These are phyloP conservation scores for Hydra vulgaris DNA, from an alignment of 30 jellyfish, hydroid and myxozoan genomes.

Conservation along the genomic window DNA sequence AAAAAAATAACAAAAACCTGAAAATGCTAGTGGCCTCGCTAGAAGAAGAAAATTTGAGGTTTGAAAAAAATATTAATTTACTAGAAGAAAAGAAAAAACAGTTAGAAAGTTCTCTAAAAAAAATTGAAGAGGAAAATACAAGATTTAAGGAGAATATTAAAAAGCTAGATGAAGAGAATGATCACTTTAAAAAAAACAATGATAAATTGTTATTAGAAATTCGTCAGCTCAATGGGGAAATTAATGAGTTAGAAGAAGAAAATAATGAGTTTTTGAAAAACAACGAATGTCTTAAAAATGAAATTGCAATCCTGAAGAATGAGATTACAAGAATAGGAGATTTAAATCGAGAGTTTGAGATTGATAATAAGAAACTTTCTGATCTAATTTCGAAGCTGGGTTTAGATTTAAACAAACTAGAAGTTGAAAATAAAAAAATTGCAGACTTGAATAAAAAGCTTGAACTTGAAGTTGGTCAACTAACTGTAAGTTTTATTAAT, in stretches of 20 bases:
- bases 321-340: constrained; percentile 42
- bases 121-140: constrained; percentile 58
- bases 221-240: constrained; percentile 35
- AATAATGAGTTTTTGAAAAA: constrained; percentile 63
- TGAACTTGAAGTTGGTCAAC: constrained; percentile 47
- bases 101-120: constrained; percentile 52
- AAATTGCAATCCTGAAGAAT: constrained; percentile 42
- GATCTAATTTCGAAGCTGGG: constrained; percentile 39
- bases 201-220: constrained; percentile 53
- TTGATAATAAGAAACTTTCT: constrained; percentile 27
- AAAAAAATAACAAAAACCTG: constrained; percentile 57
- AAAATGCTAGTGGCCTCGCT: constrained; percentile 35
- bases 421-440: constrained; percentile 44
- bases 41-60: constrained; percentile 61
- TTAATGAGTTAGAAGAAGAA: constrained; percentile 64
- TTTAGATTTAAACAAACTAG: constrained; percentile 46
- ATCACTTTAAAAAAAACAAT: constrained; percentile 52
- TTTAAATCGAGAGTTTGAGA: constrained; percentile 58
- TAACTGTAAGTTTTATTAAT: constrained; percentile 29
- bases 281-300: constrained; percentile 59
- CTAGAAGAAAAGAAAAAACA: constrained; percentile 68
- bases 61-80: constrained; percentile 54
- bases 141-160: constrained; percentile 38
- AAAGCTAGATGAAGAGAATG: constrained; percentile 54
- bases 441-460: constrained; percentile 53